Evolutionary conservation across 2,113 vertebrate species (phyloP), one percentile per base, ranked within the genome.

Genomic region (Mus pahari): DNA sequence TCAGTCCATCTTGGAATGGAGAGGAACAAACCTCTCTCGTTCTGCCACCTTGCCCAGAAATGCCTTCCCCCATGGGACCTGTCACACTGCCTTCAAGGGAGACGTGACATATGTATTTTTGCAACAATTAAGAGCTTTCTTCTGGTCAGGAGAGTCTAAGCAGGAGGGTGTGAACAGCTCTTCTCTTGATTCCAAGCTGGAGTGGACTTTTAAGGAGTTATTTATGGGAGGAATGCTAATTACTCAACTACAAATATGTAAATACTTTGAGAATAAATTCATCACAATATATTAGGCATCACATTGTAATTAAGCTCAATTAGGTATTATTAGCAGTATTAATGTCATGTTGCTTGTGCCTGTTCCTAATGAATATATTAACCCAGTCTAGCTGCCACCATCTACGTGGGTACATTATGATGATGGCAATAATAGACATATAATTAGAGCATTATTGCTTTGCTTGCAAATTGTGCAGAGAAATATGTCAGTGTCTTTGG

Each of bases 201-300:
- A 97, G 97, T 97, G 97, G 97, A 98, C 97, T 97, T 98, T 91
- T 84, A 95, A 97, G 95, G 96, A 97, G 95, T 96, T 97, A 97
- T 97, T 97, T 97, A 97, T 96, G 96, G 97, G 83, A 39, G 84
- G 97, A 98, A 98, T 97, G 96, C 97, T 98, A 97, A 97, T 97
- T 96, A 98, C 91, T 97, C 97, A 96, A 97, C 97, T 97, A 97
- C 78, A 97, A 97, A 97, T 98, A 98, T 97, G 97, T 97, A 98
- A 98, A 98, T 98, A 98, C 97, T 97, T 97, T 92, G 97, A 95
- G 96, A 98, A 97, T 97, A 97, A 98, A 98, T 98, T 97, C 94
- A 98, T 98, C 97, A 98, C 96, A 97, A 97, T 98, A 97, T 97
- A 97, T 98, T 97, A 97, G 79, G 89, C 97, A 95, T 97, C 97